Conservation (phyloP, 1,140 invertebrate genomes). For the Drosophila saltans region DNA sequence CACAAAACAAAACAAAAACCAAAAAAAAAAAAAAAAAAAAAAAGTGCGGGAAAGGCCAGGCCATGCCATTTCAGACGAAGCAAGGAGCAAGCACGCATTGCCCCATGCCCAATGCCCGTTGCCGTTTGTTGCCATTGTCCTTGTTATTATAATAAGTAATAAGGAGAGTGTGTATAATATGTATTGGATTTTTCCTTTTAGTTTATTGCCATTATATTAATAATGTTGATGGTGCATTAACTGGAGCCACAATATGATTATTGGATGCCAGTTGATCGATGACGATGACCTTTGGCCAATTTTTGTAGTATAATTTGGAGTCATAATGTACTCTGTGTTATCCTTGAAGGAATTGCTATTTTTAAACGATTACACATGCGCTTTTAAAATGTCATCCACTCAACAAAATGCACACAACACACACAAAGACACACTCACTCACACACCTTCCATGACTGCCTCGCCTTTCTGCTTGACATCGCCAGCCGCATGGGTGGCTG, state of each 20-base stretch:
- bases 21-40: constrained; percentile 14
- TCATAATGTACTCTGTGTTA: background rate
- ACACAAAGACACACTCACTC: constrained; percentile 1
- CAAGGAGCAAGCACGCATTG: constrained; percentile 49
- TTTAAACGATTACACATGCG: constrained; percentile 13
- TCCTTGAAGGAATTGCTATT: constrained; percentile 4
- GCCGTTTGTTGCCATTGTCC: constrained; percentile 40
- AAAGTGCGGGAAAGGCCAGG: constrained; percentile 30
- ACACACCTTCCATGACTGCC: constrained; percentile 72
- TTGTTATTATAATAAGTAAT: constrained; percentile 62
- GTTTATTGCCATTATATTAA: constrained; percentile 9
- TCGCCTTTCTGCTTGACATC: constrained; percentile 75
- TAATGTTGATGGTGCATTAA: constrained; percentile 17
- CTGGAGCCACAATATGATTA: constrained; percentile 15
- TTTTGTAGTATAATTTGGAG: background rate
- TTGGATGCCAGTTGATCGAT: background rate
- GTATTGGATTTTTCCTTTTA: constrained; percentile 18
- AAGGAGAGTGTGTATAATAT: constrained; percentile 43
- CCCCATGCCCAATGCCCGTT: constrained; percentile 58
- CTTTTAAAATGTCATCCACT: constrained; percentile 66
- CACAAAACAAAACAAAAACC: constrained; percentile 18
- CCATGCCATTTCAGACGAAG: constrained; percentile 25
- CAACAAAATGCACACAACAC: constrained; percentile 21
- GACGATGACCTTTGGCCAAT: background rate
- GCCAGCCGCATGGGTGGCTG: constrained; percentile 72